phyloP scores from a whole-genome alignment of 2,888 invertebrate species.

The Lathronympha strigana region DNA sequence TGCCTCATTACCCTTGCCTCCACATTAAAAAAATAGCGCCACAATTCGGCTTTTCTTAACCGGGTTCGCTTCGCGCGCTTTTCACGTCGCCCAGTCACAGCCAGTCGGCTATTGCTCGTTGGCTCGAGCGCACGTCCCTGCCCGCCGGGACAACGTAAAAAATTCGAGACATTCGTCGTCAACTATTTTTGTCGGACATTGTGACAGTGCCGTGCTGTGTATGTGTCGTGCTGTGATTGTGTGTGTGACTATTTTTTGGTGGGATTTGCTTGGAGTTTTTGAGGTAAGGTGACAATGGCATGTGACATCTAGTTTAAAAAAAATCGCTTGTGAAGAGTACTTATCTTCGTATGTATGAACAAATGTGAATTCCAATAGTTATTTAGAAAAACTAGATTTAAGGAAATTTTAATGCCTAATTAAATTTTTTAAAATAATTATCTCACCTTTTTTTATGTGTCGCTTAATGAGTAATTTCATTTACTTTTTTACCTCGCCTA shows the following conservation, averaged over 20 bases:
- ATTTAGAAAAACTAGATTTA: background rate
- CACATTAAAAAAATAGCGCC: constrained; percentile 25
- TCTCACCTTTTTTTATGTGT: background rate
- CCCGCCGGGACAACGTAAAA: constrained; percentile 34
- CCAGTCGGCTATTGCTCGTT: constrained; percentile 23
- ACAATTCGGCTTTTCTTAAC: constrained; percentile 37
- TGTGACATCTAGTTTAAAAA: background rate
- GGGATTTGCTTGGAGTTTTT: constrained; percentile 19
- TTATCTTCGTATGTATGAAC: too few relatives aligned
- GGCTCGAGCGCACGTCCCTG: constrained; percentile 24
- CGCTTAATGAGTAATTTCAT: constrained; percentile 5
- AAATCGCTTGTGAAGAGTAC: background rate
- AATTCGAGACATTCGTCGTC: constrained; percentile 36
- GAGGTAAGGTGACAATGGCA: background rate
- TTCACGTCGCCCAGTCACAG: constrained; percentile 36
- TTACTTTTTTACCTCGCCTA: constrained; percentile 24
- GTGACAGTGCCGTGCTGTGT: constrained; percentile 30
- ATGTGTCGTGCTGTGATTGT: constrained; percentile 33
- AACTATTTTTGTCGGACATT: constrained; percentile 39
- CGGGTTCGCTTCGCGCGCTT: constrained; percentile 39
- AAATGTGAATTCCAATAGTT: too few relatives aligned
- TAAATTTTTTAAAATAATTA: background rate
- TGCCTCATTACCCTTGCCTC: constrained; percentile 34
- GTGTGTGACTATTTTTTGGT: constrained; percentile 34
- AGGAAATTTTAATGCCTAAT: background rate